phyloP scores from a whole-genome alignment of 2,113 vertebrate species.

The Heptranchias perlo region DNA sequence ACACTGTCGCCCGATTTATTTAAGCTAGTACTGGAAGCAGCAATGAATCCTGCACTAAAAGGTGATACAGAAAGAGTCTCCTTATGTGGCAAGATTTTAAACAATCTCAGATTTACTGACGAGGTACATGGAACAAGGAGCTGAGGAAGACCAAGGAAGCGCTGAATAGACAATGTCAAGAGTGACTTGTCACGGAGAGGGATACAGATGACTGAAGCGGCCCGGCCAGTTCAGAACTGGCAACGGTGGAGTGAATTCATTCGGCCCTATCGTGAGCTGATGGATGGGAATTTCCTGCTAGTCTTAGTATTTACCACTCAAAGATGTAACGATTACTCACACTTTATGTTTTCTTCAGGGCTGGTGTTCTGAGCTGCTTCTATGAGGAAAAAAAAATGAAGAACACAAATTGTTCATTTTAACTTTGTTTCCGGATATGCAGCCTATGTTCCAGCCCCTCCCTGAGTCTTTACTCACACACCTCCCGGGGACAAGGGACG shows the following conservation, averaged over 20 bases:
- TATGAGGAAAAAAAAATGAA: neutral
- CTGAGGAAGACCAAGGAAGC: neutral
- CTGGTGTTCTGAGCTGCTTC: neutral
- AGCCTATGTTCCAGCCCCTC: neutral
- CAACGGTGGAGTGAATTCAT: neutral
- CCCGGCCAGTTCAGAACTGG: neutral
- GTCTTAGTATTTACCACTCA: neutral
- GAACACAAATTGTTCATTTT: neutral
- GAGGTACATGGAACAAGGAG: neutral
- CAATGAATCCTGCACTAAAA: neutral
- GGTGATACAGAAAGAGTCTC: neutral
- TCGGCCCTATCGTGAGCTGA: neutral
- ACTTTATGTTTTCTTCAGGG: neutral
- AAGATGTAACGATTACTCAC: neutral
- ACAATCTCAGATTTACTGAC: neutral
- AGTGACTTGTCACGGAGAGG: neutral
- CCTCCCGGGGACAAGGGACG: neutral
- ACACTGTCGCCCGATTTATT: too few species aligned
- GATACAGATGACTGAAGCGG: neutral
- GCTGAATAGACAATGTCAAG: neutral
- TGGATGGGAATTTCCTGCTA: neutral
- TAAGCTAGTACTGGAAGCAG: neutral
- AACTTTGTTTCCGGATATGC: neutral
- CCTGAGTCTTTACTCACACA: neutral
- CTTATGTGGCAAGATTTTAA: neutral